Base-by-base conservation (phyloP, 2,888 invertebrate genomes). In the Dynastes maya region DNA sequence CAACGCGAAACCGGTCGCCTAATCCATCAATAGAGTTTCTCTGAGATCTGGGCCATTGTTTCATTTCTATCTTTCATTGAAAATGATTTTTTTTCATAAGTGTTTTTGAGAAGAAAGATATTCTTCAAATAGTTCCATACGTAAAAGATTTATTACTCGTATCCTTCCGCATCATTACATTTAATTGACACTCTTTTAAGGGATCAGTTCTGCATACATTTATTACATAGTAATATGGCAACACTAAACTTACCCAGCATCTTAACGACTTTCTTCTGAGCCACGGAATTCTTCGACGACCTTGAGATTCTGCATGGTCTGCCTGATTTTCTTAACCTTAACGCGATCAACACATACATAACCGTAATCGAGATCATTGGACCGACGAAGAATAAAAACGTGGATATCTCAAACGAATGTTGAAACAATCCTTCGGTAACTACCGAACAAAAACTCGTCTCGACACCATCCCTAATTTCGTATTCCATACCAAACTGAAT, bases 291-390 rank as follows among this genome's bases (percentile, higher is more conserved):
- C 68, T 85, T 83, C 0, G 85, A 82, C 8, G 83, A 78, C 79
- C 83, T 80, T 51, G 82, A 70, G 22, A 74, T 55, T 51, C 79
- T 70, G 32, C 77, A 75, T n/a, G 75, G 61, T 11, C 49, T 40
- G 13, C 92, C 89, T 51, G 94, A 93, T 68, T 92, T 91, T 76
- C 93, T 90, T 81, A 95, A 89, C 86, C 94, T 94, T 64, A 94
- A 88, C 1, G 94, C 95, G 84, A 95, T 95, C 82, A 95, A 89
- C 76, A 94, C 91, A 86, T 97, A 97, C 80, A 97, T 89, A 81
- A 96, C 94, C 49, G 94, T 93, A 86, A 97, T 96, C 80, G 96
- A 90, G 49, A 95, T 94, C 96, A 97, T 96, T 1, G 97, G 97
- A 63, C 94, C 92, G 55, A 96, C 92, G 87, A 97, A 97, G 89